Conservation (phyloP, 2,113 vertebrate species). For the Scartelaos histophorus region DNA sequence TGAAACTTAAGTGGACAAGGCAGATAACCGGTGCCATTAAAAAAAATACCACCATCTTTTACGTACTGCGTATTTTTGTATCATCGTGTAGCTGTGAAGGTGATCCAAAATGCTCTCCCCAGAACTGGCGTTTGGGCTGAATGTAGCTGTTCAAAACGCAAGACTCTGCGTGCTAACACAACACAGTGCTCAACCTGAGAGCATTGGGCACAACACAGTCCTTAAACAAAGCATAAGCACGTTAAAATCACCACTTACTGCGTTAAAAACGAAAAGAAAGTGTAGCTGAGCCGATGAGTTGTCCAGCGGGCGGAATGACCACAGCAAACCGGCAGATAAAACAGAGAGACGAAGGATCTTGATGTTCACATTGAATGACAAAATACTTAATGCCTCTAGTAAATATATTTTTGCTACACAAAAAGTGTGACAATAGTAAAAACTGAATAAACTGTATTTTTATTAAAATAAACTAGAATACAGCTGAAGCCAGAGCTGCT, state of each 20-base stretch:
- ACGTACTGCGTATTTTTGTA: not conserved
- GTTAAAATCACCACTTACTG: slow-evolving; percentile 41
- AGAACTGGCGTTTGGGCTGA: not conserved
- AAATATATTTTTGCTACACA: not conserved
- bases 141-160: not conserved
- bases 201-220: not conserved
- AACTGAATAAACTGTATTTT: not conserved
- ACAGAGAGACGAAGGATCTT: not conserved
- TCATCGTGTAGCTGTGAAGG: not conserved
- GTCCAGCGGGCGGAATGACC: slow-evolving; percentile 49
- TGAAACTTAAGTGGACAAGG: not conserved
- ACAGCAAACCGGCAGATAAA: slow-evolving; percentile 29
- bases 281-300: slow-evolving; percentile 52
- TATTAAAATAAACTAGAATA: slow-evolving; percentile 21
- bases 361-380: not conserved
- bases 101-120: not conserved
- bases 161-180: not conserved
- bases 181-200: not conserved
- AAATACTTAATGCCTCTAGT: not conserved
- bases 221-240: too few species aligned
- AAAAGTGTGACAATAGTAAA: not conserved
- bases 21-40: not conserved
- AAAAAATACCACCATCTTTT: not conserved
- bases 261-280: slow-evolving; percentile 30
- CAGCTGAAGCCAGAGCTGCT: slow-evolving; percentile 13